These are phyloP conservation scores for Mellilla xanthometata DNA, from an alignment of 2,888 invertebrate genomes.

Conservation along the genomic window DNA sequence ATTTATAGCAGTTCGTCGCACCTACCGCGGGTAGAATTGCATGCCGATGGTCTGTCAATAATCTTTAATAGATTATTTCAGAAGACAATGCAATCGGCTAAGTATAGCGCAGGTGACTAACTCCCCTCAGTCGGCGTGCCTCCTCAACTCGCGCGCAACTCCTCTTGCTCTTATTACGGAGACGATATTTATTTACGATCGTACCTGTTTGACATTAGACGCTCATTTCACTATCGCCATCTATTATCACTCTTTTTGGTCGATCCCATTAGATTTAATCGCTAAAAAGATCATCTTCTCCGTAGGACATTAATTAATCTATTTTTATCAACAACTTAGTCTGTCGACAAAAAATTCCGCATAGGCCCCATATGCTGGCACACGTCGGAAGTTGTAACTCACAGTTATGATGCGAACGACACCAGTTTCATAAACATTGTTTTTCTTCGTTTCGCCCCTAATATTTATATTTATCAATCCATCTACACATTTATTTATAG, in stretches of 20 bases:
- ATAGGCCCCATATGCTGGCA: constrained; percentile 70
- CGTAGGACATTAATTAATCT: constrained; percentile 40
- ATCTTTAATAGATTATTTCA: constrained; percentile 81
- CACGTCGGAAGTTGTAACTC: constrained; percentile 81
- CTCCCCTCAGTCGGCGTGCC: constrained; percentile 54
- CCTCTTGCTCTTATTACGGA: constrained; percentile 79
- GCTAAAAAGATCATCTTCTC: constrained; percentile 26
- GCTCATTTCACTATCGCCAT: constrained; percentile 50
- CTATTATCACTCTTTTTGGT: constrained; percentile 23
- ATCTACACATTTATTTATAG: constrained; percentile 83
- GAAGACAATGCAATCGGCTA: constrained; percentile 81
- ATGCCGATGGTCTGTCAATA: constrained; percentile 82
- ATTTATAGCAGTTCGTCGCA: constrained; percentile 81
- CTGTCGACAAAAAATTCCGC: constrained; percentile 68
- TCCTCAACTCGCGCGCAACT: constrained; percentile 58
- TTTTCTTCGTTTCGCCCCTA: constrained; percentile 82
- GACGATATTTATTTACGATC: constrained; percentile 73
- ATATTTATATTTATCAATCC: constrained; percentile 83
- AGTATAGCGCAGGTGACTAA: constrained; percentile 78
- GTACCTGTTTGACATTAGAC: constrained; percentile 67
- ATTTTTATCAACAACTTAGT: constrained; percentile 51
- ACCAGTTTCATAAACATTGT: constrained; percentile 83
- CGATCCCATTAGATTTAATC: constrained; percentile 24
- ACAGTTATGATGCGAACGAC: constrained; percentile 82
- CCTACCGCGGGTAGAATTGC: constrained; percentile 76